Evolutionary conservation across 2,888 invertebrate species (phyloP).

Genomic region (Oligia fasciuncula): DNA sequence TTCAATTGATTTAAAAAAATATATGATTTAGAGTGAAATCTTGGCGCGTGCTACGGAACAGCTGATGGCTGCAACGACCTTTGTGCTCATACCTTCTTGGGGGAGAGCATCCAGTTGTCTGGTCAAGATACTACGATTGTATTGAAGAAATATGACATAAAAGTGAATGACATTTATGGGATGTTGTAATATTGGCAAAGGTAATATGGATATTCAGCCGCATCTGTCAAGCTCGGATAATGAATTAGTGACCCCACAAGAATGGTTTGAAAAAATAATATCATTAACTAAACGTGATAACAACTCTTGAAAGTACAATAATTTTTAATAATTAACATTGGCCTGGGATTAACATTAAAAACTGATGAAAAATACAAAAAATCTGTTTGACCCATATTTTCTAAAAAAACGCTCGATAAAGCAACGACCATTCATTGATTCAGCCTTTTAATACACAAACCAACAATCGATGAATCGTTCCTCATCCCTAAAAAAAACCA

Average conservation of each 20-base stretch:
- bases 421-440: neutral
- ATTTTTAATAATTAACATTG: neutral
- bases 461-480: neutral
- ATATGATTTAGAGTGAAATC: constrained; percentile 57
- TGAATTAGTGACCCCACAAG: neutral
- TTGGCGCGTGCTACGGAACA: constrained; percentile 60
- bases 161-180: neutral
- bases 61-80: constrained; percentile 53
- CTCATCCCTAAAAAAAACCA: constrained; percentile 6
- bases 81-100: constrained; percentile 39
- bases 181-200: neutral
- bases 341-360: neutral
- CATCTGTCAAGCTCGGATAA: constrained; percentile 3
- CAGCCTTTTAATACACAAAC: neutral
- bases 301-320: too few species aligned
- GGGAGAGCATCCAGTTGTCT: constrained; percentile 53
- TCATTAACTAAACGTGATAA: too few species aligned
- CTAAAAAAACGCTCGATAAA: neutral
- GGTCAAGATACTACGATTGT: constrained; percentile 20
- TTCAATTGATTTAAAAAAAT: constrained; percentile 47
- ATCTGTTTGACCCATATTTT: neutral
- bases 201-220: constrained; percentile 9
- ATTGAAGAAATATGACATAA: neutral
- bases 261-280: neutral
- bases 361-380: neutral